phyloP scores from a whole-genome alignment of 2,113 vertebrate genomes.

The Diphyllodes magnificus region DNA sequence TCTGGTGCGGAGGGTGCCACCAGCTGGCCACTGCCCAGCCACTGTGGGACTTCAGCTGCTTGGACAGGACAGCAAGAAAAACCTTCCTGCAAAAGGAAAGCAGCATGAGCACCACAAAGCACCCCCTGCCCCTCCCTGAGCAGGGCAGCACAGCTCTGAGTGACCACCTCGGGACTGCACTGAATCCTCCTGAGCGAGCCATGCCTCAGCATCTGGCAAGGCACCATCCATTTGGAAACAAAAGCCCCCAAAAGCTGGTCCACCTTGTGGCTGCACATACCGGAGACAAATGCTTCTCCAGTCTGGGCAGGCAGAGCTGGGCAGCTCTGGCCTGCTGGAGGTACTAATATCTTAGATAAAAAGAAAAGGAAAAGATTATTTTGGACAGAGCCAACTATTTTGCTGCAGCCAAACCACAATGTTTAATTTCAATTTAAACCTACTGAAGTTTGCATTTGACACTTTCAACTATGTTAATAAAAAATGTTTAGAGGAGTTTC shows the following conservation, averaged over 20 bases:
- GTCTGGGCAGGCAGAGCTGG: not conserved
- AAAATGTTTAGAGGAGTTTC: not conserved
- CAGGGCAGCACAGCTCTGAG: not conserved
- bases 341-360: not conserved
- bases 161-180: accelerated
- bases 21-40: not conserved
- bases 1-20: accelerated
- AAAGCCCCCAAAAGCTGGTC: not conserved
- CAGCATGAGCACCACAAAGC: not conserved
- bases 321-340: not conserved
- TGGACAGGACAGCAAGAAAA: accelerated
- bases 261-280: accelerated
- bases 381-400: not conserved
- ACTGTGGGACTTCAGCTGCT: not conserved
- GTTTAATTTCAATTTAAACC: not conserved
- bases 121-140: not conserved
- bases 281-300: not conserved
- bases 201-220: not conserved
- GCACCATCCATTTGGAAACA: not conserved
- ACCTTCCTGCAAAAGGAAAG: not conserved
- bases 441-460: not conserved
- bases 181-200: not conserved
- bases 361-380: not conserved
- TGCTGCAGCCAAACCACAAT: not conserved
- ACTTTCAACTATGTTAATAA: not conserved